A percentile compares a stretch with the other conserved stretches of the same genome.
Conservation (phyloP, 2,113 vertebrate species). For the Zosterops lateralis region DNA sequence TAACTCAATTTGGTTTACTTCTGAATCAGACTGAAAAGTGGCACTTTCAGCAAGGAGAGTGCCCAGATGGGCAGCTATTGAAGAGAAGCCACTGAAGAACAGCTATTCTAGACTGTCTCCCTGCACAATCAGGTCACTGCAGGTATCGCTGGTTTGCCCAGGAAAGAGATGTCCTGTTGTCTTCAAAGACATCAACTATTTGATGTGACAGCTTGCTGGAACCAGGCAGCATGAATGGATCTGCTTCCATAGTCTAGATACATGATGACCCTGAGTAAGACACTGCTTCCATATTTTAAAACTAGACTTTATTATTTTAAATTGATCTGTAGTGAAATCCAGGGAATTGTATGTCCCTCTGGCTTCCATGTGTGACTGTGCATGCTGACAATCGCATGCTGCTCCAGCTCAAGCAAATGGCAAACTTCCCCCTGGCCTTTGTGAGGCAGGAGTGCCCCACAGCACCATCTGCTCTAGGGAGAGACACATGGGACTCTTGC, state of each 20-base stretch:
- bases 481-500: accelerated
- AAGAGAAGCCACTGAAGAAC: not conserved
- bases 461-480: not conserved
- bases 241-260: not conserved
- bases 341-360: accelerated
- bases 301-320: not conserved
- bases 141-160: not conserved
- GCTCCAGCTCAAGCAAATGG: not conserved
- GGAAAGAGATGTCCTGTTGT: not conserved
- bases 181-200: not conserved
- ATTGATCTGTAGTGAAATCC: not conserved
- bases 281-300: not conserved
- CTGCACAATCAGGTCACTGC: not conserved
- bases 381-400: not conserved
- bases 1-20: not conserved
- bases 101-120: not conserved
- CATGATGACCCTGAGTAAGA: not conserved
- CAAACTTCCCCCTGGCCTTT: not conserved
- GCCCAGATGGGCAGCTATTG: not conserved
- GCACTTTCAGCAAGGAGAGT: not conserved
- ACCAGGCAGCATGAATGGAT: not conserved
- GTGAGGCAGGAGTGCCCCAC: not conserved
- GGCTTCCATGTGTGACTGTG: not conserved
- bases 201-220: not conserved
- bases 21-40: not conserved